Base-by-base conservation (phyloP, 2,888 invertebrate genomes). In the Oligia strigilis region DNA sequence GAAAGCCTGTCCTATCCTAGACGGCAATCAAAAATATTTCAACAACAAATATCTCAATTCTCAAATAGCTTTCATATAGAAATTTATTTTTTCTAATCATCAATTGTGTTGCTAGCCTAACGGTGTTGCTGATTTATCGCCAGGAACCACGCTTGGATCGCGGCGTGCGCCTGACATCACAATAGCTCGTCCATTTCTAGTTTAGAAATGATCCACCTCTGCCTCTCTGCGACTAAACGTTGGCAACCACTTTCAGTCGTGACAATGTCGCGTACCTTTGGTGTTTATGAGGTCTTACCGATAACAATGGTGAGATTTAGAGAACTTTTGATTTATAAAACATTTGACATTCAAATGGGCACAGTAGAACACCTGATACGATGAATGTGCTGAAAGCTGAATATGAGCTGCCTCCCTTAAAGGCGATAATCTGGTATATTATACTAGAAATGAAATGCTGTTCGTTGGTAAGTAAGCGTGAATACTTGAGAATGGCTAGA, bases 141-240 rank as follows among this genome's bases (percentile, higher is more conserved):
- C 89, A 91, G 91, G 90, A 91, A 91, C 87, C 82, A 89, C 88
- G 90, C 90, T 85, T 82, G 87, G 81, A 83, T 88, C 90, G 86
- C 84, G 83, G 87, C 89, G 88, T 88, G 89, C 91, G 88, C 90
- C 84, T 93, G 95, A 94, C 95, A 94, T 91, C 91, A 95, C 96
- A 96, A 96, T 95, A 90, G 94, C 89, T 92, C 93, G 93, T 94
- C 92, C 91, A 92, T 94, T 94, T 90, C 92, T 89, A 88, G 86
- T 89, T 90, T 88, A 90, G 91, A 91, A 92, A 91, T 92, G 92
- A 91, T 92, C 91, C 90, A 90, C 90, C 84, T 88, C 82, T 87
- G 74, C 78, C 78, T 79, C 78, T 87, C 79, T 87, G 77, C 77
- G 81, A 81, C 80, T 87, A 87, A 87, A 86, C 84, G 86, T 78